Conservation (phyloP, 2,797 vertebrate genomes). For the Fistularia commersonii region DNA sequence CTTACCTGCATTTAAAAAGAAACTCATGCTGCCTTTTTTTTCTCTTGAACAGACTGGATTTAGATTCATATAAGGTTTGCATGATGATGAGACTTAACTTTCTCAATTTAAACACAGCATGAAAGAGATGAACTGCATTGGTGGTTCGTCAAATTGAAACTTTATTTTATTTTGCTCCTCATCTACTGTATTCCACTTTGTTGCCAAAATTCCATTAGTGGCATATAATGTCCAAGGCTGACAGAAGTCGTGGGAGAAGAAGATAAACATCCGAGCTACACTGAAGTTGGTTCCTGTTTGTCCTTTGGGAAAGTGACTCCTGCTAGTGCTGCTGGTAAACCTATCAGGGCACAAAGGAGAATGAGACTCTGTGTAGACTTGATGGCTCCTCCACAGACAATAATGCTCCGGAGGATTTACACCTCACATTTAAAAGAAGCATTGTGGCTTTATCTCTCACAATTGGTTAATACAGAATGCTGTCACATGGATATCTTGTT, state of each 20-base stretch:
- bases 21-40: too few species aligned
- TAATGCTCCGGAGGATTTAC: background rate
- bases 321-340: conserved; percentile 56
- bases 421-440: too few species aligned
- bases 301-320: conserved; percentile 47
- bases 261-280: conserved; percentile 60
- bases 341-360: conserved; percentile 60
- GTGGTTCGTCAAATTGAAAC: too few species aligned
- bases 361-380: conserved; percentile 23
- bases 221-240: conserved; percentile 4
- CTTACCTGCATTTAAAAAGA: too few species aligned
- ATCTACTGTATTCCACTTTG: background rate
- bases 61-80: too few species aligned
- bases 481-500: too few species aligned
- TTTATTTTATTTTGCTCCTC: background rate
- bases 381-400: conserved; percentile 30
- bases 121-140: too few species aligned
- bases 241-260: conserved; percentile 30
- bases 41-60: too few species aligned
- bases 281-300: conserved; percentile 67
- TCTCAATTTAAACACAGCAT: too few species aligned
- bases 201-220: background rate
- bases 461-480: too few species aligned
- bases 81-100: too few species aligned
- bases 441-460: too few species aligned